These are phyloP conservation scores for Litocranius walleri DNA, from an alignment of 2,113 vertebrate genomes.

Conservation along the genomic window DNA sequence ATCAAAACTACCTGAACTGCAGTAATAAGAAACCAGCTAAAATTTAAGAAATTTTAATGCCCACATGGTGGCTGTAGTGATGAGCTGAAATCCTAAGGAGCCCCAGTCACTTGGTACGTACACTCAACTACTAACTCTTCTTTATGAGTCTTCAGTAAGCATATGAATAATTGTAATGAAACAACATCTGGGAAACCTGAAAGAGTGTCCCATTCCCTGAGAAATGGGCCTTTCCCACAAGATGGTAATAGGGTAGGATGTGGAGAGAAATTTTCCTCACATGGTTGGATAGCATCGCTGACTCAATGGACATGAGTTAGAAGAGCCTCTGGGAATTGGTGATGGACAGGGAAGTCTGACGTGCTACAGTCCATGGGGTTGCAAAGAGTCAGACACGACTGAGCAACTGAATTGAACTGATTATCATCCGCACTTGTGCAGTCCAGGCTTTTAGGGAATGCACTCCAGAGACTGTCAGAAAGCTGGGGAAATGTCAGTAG, in stretches of 20 bases:
- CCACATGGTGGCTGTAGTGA: neutral
- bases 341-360: neutral
- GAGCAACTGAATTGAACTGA: neutral
- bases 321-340: neutral
- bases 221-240: neutral
- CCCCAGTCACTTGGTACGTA: neutral
- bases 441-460: neutral
- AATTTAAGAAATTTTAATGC: neutral
- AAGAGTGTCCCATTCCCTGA: neutral
- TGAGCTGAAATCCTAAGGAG: neutral
- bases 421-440: neutral
- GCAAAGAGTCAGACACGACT: neutral
- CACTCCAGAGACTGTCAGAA: neutral
- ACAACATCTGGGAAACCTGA: neutral
- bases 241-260: neutral
- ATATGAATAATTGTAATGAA: neutral
- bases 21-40: neutral
- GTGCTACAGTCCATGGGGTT: neutral
- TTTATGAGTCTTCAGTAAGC: neutral
- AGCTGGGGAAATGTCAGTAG: neutral
- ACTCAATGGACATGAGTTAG: neutral
- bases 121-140: neutral
- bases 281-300: neutral
- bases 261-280: neutral
- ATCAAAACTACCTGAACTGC: neutral